Evolutionary conservation across 2,888 invertebrate genomes (phyloP).

Genomic region (Plusia festucae): DNA sequence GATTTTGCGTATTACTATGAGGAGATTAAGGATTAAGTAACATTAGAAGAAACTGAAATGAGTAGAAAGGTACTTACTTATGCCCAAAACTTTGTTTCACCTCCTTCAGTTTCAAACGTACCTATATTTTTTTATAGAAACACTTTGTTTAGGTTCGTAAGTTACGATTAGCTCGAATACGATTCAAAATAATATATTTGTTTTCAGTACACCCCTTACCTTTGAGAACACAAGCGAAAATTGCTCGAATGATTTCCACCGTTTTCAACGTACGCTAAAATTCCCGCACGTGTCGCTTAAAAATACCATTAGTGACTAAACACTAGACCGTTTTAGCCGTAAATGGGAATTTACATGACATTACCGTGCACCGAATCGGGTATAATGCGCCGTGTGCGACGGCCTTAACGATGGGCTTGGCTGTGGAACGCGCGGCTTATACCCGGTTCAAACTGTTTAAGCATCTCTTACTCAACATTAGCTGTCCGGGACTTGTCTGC

Average conservation of each 20-base stretch:
- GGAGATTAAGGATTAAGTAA: background rate
- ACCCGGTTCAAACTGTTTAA: background rate
- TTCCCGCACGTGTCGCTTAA: slow-evolving; percentile 22
- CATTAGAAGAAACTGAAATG: background rate
- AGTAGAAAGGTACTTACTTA: no score
- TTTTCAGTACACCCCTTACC: background rate
- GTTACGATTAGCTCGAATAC: no score
- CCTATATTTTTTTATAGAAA: no score
- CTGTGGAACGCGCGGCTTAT: slow-evolving; percentile 3
- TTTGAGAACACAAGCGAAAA: background rate
- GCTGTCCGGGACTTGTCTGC: slow-evolving; percentile 8
- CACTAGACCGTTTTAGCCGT: slow-evolving; percentile 55
- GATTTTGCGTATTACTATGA: background rate
- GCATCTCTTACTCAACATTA: slow-evolving; percentile 8
- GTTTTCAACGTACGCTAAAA: slow-evolving; percentile 11
- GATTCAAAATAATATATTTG: background rate
- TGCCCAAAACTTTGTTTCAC: no score
- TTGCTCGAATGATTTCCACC: background rate
- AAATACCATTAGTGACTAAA: slow-evolving; percentile 43
- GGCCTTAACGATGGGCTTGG: slow-evolving; percentile 4
- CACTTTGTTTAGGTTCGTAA: no score
- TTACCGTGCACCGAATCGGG: slow-evolving; percentile 48
- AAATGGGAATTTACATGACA: slow-evolving; percentile 68
- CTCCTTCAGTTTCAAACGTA: background rate
- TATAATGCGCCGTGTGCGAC: slow-evolving; percentile 12